Evolutionary conservation across 2,888 invertebrate species (phyloP).

Genomic region (Rhagonycha lutea): DNA sequence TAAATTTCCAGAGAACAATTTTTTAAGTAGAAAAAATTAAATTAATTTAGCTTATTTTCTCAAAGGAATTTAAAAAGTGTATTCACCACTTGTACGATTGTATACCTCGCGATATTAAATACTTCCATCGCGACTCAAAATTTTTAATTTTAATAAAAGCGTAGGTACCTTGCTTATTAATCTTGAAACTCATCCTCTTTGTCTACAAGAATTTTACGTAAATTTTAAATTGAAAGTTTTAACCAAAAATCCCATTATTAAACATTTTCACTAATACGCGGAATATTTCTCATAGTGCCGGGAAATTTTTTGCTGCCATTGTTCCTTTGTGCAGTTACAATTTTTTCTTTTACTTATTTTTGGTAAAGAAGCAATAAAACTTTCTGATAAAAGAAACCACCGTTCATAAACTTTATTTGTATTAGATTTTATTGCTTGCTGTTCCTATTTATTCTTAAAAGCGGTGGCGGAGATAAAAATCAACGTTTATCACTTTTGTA

Average conservation of each 20-base stretch:
- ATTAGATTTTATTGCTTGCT: constrained; percentile 23
- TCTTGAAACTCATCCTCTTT: background rate
- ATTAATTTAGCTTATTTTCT: background rate
- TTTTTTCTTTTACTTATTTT: constrained; percentile 18
- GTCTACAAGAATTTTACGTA: background rate
- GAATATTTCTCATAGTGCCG: background rate
- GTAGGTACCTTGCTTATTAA: background rate
- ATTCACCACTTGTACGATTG: background rate
- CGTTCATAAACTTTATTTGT: constrained; percentile 27
- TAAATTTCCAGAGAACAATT: too few species aligned
- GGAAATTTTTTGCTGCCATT: background rate
- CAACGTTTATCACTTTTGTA: constrained; percentile 1
- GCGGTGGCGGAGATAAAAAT: constrained; percentile 14
- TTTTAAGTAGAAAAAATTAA: background rate
- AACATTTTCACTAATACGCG: background rate
- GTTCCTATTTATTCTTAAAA: constrained; percentile 18
- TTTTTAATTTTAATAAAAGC: background rate
- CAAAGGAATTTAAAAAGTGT: background rate
- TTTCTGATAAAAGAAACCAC: constrained; percentile 22
- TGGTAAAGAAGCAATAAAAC: constrained; percentile 16
- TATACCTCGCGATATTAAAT: background rate
- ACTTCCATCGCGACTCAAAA: background rate
- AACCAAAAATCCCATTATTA: background rate
- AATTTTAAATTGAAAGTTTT: background rate
- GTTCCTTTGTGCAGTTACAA: constrained; percentile 6